phyloP scores from a whole-genome alignment of 1,140 invertebrate genomes.

The Musca domestica region DNA sequence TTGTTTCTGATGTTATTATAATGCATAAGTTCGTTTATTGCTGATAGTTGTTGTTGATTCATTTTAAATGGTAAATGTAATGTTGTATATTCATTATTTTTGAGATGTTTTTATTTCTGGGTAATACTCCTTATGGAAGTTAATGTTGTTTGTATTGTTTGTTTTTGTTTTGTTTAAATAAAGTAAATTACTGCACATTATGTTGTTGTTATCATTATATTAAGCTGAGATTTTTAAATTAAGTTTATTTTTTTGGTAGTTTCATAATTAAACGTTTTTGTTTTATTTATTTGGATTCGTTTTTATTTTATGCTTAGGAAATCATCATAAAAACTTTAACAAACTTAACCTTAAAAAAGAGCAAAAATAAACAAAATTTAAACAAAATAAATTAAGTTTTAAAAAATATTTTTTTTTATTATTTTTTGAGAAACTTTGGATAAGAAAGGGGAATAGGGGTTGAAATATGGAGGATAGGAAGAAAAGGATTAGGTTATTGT shows the following conservation, averaged over 20 bases:
- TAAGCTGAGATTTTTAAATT: conserved; percentile 4
- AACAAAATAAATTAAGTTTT: conserved; percentile 12
- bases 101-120: neutral
- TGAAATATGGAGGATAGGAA: no score
- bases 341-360: conserved; percentile 15
- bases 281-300: no score
- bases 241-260: neutral
- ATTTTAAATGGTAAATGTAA: neutral
- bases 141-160: neutral
- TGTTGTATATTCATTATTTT: neutral
- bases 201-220: neutral
- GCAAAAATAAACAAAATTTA: conserved; percentile 7
- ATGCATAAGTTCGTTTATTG: conserved; percentile 20
- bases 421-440: neutral
- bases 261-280: conserved; percentile 9
- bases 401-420: neutral
- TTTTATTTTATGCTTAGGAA: conserved; percentile 7
- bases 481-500: no score
- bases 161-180: neutral
- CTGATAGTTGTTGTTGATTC: conserved; percentile 7
- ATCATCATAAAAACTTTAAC: conserved; percentile 16
- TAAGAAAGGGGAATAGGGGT: no score
- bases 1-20: neutral
- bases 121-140: no score
- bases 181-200: conserved; percentile 16